A percentile compares a stretch with the other conserved stretches of the same genome.
phyloP scores from a whole-genome alignment of 2,113 vertebrate species.

The Ariopsis seemanni region DNA sequence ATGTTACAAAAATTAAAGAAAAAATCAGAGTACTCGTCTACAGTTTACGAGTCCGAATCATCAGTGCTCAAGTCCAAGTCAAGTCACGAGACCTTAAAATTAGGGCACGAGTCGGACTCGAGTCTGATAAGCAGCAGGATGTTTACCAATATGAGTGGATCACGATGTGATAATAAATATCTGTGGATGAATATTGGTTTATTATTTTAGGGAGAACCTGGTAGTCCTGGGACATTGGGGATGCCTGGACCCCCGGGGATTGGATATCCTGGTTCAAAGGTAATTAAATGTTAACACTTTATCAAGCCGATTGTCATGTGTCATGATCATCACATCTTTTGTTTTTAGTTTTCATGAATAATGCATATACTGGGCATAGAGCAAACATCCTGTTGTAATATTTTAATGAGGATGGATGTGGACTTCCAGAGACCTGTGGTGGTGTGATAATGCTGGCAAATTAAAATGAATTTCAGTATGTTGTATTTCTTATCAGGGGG shows the following conservation, averaged over 20 bases:
- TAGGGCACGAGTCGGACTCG: no score
- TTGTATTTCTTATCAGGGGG: constrained; percentile 71
- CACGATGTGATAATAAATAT: background rate
- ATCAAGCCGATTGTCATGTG: background rate
- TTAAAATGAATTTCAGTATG: background rate
- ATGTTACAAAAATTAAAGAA: no score
- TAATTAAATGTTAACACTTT: constrained; percentile 30
- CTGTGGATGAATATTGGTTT: constrained; percentile 9
- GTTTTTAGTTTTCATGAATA: background rate
- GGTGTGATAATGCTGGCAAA: background rate
- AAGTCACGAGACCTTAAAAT: no score
- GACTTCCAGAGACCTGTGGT: background rate
- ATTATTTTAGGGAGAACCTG: constrained; percentile 71
- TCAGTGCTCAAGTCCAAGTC: no score
- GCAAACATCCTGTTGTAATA: background rate
- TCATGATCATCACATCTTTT: background rate
- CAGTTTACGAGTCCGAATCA: no score
- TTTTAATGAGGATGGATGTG: background rate
- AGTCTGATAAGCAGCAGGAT: background rate
- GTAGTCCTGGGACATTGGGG: constrained; percentile 64
- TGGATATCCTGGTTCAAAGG: constrained; percentile 70
- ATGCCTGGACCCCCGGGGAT: constrained; percentile 62
- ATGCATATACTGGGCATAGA: background rate
- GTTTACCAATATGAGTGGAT: background rate
- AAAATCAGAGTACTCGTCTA: no score